Base-by-base conservation (phyloP, 2,888 invertebrate genomes). In the Caenorhabditis virilis region DNA sequence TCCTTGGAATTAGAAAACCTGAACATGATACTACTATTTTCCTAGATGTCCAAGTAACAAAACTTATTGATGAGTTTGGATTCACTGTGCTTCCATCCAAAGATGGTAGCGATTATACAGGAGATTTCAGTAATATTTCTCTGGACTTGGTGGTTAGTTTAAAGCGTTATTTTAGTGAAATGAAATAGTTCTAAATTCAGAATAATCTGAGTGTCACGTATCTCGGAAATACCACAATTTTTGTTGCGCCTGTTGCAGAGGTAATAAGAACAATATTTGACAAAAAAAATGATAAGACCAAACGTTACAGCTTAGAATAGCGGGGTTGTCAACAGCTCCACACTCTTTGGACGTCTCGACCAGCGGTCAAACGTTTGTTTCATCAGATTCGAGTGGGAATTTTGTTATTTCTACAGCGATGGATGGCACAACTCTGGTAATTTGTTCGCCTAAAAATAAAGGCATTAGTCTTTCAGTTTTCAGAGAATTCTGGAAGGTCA, bases 401-500 rank as follows among this genome's bases (percentile, higher is more conserved):
- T 22, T 65, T 35, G 33, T 18, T 13, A n/a, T n/a, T 25, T 47
- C 51, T 23, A 11, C 27, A 18, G 23, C 20, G 22, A 42, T 30
- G 22, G 15, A 33, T 42, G 20, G 25, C 5, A 46, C 3, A 11
- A 43, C 51, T 16, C 45, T 85, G n/a, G n/a, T n/a, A n/a, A n/a
- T n/a, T n/a, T n/a, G n/a, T n/a, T n/a, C n/a, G n/a, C n/a, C n/a
- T n/a, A n/a, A n/a, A n/a, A n/a, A n/a, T n/a, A n/a, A n/a, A n/a
- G n/a, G n/a, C n/a, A n/a, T n/a, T n/a, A n/a, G n/a, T n/a, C n/a
- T n/a, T n/a, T n/a, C n/a, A n/a, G n/a, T n/a, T n/a, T n/a, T n/a
- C n/a, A n/a, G 85, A 77, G 85, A 58, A 67, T 74, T 23, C 74
- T 90, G 50, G 85, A 87, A 71, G 90, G 90, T 0, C 90, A 90